phyloP scores from a whole-genome alignment of 1,140 invertebrate genomes.

The Drosophila ogumai region DNA sequence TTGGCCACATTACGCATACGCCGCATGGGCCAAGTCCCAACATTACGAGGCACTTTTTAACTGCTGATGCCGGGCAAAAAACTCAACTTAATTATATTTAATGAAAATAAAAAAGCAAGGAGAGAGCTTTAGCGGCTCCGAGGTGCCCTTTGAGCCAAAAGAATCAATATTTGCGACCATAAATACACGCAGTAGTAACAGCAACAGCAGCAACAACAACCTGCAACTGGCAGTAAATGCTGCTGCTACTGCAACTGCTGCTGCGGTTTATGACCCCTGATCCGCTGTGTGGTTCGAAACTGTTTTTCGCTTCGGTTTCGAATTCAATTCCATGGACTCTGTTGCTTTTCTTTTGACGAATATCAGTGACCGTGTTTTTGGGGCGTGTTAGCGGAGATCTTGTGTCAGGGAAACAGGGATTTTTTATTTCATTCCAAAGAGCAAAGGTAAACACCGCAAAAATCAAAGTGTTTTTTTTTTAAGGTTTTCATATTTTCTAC shows the following conservation, averaged over 20 bases:
- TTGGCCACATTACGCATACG: constrained; percentile 39
- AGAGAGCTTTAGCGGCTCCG: not conserved
- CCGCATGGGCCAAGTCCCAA: constrained; percentile 9
- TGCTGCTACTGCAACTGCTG: not conserved
- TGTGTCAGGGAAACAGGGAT: not conserved
- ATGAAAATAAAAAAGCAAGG: constrained; percentile 23
- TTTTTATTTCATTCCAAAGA: not conserved
- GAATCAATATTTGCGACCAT: constrained; percentile 54
- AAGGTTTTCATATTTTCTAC: too few species aligned
- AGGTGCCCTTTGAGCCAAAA: constrained; percentile 24
- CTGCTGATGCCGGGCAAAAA: constrained; percentile 39
- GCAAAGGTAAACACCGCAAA: too few species aligned
- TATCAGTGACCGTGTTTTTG: constrained; percentile 3
- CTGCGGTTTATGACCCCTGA: constrained; percentile 41
- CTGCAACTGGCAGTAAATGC: constrained; percentile 13
- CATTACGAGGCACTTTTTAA: constrained; percentile 43
- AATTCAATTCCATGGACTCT: constrained; percentile 14
- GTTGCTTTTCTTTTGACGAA: constrained; percentile 31
- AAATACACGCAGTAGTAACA: constrained; percentile 30
- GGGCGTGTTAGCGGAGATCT: constrained; percentile 25
- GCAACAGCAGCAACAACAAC: not conserved
- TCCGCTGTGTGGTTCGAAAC: constrained; percentile 20
- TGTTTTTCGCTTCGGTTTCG: not conserved
- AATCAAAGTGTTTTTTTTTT: too few species aligned
- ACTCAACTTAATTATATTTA: constrained; percentile 51